Evolutionary conservation across 2,797 vertebrate genomes (phyloP), one percentile per base, ranked within the genome.

Genomic region (Eulemur albifrons): DNA sequence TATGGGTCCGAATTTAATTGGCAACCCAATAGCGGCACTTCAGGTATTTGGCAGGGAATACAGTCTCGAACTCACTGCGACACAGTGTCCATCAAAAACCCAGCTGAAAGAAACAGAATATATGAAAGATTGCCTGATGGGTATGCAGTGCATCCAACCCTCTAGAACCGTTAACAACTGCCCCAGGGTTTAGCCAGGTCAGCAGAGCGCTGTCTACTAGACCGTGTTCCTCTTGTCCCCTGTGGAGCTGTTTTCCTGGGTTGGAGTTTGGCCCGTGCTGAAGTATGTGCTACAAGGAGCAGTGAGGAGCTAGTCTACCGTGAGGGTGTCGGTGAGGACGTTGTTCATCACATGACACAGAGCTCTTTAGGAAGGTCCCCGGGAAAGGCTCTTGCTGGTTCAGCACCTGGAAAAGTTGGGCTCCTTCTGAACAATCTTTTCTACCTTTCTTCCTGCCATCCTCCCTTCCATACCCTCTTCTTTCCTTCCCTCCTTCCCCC

Each of bases 41-140:
- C 52, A 93, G 95, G 87, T 82, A 67, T 88, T 88, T 95, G 94
- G 92, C 94, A 97, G 75, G 50, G 70, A 95, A 72, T 67, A 52
- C 5, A 67, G 63, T 82, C 95, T 95, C 5, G 2, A 96, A 88
- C 87, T 85, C 90, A 92, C 23, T 59, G 82, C 72, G 73, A 75
- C 0, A 2, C n/a, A 15, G 70, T 65, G 95, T 79, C 95, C 76
- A 32, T 93, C 85, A 79, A 83, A 97, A 85, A 59, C 87, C 77
- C 65, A 85, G 67, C 63, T 79, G 77, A 91, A 80, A 90, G 92
- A 82, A 90, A 75, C 43, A 76, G 87, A 77, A 38, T 14, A 20
- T 25, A 38, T 15, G 30, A 88, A 82, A 72, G 69, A 80, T 23
- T 38, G 82, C 57, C 77, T 72, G 75, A 73, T 67, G 61, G 43